These are phyloP conservation scores for Sporophila hypoxantha DNA, from an alignment of 2,113 vertebrate genomes.

Conservation along the genomic window DNA sequence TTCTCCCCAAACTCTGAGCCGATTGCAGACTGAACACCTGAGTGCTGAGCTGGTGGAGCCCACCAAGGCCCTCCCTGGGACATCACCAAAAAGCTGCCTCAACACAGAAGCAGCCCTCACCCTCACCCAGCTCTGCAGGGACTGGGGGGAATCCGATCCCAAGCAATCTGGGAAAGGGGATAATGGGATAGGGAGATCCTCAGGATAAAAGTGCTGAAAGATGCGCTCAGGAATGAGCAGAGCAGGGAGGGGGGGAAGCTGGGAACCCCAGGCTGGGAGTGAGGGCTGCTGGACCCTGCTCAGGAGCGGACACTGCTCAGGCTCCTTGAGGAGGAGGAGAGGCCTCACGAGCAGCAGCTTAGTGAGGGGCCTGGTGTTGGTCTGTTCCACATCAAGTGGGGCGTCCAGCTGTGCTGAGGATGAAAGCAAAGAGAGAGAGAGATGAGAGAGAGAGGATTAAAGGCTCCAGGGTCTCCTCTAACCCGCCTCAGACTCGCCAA, in stretches of 20 bases:
- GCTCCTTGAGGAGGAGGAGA: slow-evolving; percentile 5
- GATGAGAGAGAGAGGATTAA: slow-evolving; percentile 73
- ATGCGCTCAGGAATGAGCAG: background rate
- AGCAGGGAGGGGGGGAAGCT: background rate
- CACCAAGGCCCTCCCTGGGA: background rate
- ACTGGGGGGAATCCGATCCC: accelerated
- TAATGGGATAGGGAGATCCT: background rate
- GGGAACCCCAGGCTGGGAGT: background rate
- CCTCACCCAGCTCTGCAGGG: background rate
- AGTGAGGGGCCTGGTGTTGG: slow-evolving; percentile 86
- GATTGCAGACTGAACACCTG: background rate
- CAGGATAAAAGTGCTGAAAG: background rate
- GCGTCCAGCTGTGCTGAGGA: slow-evolving; percentile 76
- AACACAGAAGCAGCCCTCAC: too few relatives aligned
- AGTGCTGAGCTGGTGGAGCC: accelerated
- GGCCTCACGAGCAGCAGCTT: slow-evolving; percentile 77
- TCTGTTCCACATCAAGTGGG: slow-evolving; percentile 82
- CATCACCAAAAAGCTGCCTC: accelerated
- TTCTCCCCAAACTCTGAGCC: background rate
- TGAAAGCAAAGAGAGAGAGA: slow-evolving; percentile 66
- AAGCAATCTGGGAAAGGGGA: background rate
- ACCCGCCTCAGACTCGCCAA: slow-evolving; percentile 70
- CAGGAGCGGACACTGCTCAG: background rate
- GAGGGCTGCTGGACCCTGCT: background rate
- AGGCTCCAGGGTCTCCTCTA: slow-evolving; percentile 77